A percentile compares a stretch with the other conserved stretches of the same genome.
Evolutionary conservation across 1,140 invertebrate species (phyloP).

Genomic region (Diuraphis noxia): DNA sequence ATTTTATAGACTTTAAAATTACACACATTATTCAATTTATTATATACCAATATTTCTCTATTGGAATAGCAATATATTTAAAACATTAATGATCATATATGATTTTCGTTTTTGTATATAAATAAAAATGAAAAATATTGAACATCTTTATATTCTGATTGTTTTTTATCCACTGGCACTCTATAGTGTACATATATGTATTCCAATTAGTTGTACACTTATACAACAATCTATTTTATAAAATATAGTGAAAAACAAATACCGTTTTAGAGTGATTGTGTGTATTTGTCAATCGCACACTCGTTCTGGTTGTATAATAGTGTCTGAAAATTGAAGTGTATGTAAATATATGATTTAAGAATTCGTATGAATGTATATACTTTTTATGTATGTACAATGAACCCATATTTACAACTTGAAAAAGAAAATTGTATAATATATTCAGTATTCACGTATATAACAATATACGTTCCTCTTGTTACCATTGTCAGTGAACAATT

Average conservation of each 20-base stretch:
- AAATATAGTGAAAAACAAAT: constrained; percentile 10
- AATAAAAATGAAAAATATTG: neutral
- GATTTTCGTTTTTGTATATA: neutral
- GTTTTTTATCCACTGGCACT: neutral
- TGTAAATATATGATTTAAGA: neutral
- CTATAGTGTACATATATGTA: neutral
- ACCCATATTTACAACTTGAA: neutral
- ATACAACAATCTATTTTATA: neutral
- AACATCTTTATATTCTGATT: neutral
- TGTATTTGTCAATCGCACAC: neutral
- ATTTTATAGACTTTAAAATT: neutral
- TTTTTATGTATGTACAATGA: neutral
- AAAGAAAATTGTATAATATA: neutral
- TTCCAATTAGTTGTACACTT: neutral
- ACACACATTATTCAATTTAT: neutral
- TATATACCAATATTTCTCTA: neutral
- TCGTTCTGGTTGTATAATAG: neutral
- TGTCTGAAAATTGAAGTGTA: neutral
- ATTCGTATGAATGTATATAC: neutral
- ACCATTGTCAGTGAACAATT: neutral
- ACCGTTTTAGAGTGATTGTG: neutral
- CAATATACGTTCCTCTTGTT: neutral
- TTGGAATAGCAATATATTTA: neutral
- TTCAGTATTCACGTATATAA: no score
- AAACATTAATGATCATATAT: neutral